phyloP scores from a whole-genome alignment of 2,888 invertebrate genomes.

The Fabriciana adippe region DNA sequence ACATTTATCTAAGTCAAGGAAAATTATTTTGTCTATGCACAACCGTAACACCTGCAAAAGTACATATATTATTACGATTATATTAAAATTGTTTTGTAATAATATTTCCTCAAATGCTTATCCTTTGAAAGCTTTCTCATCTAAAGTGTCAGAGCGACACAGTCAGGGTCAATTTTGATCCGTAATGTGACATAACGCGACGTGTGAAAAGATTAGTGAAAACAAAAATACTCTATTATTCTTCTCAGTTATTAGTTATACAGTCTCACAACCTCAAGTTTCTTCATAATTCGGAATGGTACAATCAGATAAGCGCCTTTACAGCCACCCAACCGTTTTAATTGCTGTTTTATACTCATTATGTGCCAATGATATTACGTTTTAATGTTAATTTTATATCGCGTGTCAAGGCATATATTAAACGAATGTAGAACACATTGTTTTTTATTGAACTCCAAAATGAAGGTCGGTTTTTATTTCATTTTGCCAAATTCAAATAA shows the following conservation, averaged over 20 bases:
- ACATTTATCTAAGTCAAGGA: not conserved
- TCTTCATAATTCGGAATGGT: constrained; percentile 38
- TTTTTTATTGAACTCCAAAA: constrained; percentile 9
- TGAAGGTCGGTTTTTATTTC: not conserved
- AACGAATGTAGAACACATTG: constrained; percentile 25
- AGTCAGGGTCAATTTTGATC: constrained; percentile 30
- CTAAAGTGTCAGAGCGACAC: constrained; percentile 14
- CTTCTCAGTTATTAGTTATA: constrained; percentile 10
- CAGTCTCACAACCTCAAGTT: constrained; percentile 38
- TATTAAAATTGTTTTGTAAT: not conserved
- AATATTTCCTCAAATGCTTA: not conserved
- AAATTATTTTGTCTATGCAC: too few species aligned
- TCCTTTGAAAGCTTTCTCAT: not conserved
- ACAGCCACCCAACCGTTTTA: constrained; percentile 40
- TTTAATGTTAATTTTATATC: constrained; percentile 36
- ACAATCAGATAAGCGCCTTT: constrained; percentile 41
- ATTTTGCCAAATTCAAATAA: not conserved
- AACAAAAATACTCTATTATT: constrained; percentile 20
- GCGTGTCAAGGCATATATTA: constrained; percentile 35
- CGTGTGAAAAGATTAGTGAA: constrained; percentile 29
- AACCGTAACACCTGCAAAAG: too few species aligned
- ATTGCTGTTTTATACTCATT: constrained; percentile 39
- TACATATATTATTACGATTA: too few species aligned
- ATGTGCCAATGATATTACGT: constrained; percentile 34
- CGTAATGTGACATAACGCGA: constrained; percentile 27